Evolutionary conservation across 2,113 vertebrate species (phyloP).

Genomic region (Leucoraja erinaceus): DNA sequence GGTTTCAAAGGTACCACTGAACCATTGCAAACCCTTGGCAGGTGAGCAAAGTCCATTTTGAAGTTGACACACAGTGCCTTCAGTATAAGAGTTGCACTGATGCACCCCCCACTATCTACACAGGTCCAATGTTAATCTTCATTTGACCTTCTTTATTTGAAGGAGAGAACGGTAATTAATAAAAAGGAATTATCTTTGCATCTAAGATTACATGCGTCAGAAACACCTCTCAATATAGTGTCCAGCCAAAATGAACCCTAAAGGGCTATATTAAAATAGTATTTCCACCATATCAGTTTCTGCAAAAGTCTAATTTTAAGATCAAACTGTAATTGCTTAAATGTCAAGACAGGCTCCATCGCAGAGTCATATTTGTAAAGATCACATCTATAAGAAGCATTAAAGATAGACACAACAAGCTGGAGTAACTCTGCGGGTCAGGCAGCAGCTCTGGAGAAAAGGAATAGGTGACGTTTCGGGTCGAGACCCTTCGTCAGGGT

Average conservation of each 20-base stretch:
- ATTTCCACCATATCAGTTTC: neutral
- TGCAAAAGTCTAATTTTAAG: slow-evolving; percentile 3
- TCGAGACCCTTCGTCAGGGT: too few species aligned
- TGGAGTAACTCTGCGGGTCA: too few species aligned
- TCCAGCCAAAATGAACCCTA: neutral
- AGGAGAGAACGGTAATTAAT: neutral
- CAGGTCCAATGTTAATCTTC: neutral
- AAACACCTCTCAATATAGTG: neutral
- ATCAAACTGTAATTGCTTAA: too few species aligned
- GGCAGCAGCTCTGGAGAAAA: too few species aligned
- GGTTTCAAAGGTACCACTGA: too few species aligned
- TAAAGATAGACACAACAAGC: too few species aligned
- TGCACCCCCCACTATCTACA: neutral
- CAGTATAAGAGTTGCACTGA: neutral
- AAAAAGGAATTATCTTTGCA: neutral
- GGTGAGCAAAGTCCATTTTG: too few species aligned
- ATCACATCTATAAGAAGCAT: neutral
- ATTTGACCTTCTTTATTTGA: neutral
- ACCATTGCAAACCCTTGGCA: too few species aligned
- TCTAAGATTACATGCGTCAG: neutral
- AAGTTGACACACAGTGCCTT: too few species aligned
- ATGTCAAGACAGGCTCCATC: neutral
- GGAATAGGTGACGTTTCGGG: too few species aligned
- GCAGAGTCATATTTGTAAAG: neutral
- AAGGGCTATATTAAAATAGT: neutral